A percentile compares a stretch with the other conserved stretches of the same genome.
Evolutionary conservation across 2,797 vertebrate species (phyloP).

Genomic region (Rhyacichthys aspro): DNA sequence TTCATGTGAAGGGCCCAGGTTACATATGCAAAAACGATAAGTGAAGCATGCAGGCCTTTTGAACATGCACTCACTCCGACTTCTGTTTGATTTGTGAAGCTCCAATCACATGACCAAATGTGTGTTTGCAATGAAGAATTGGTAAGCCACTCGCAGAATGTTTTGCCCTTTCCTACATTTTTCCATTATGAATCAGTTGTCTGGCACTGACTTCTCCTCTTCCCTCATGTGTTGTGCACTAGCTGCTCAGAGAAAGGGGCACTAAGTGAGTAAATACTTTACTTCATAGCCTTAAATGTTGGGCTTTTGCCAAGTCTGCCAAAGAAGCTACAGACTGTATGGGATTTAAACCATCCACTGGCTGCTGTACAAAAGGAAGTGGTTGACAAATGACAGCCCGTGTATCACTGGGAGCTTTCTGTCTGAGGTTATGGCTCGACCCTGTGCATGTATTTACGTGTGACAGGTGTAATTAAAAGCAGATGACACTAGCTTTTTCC

Average conservation of each 20-base stretch:
- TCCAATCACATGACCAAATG: constrained; percentile 7
- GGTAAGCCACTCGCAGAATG: constrained; percentile 1
- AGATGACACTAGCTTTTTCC: background rate
- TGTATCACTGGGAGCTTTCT: background rate
- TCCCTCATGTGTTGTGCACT: constrained; percentile 21
- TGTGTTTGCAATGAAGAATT: constrained; percentile 17
- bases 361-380: background rate
- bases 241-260: constrained; percentile 10
- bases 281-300: no score
- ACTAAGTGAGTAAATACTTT: constrained; percentile 13
- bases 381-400: background rate
- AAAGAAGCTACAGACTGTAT: no score
- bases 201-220: constrained; percentile 24
- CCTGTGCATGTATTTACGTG: no score
- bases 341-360: background rate
- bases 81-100: constrained; percentile 20
- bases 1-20: constrained; percentile 23
- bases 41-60: background rate
- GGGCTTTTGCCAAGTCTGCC: no score
- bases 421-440: no score
- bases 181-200: constrained; percentile 48
- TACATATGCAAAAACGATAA: constrained; percentile 18
- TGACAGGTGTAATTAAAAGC: background rate
- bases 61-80: background rate
- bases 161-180: constrained; percentile 43